phyloP scores from a whole-genome alignment of 23 tunicate genomes.

The Styela clava region DNA sequence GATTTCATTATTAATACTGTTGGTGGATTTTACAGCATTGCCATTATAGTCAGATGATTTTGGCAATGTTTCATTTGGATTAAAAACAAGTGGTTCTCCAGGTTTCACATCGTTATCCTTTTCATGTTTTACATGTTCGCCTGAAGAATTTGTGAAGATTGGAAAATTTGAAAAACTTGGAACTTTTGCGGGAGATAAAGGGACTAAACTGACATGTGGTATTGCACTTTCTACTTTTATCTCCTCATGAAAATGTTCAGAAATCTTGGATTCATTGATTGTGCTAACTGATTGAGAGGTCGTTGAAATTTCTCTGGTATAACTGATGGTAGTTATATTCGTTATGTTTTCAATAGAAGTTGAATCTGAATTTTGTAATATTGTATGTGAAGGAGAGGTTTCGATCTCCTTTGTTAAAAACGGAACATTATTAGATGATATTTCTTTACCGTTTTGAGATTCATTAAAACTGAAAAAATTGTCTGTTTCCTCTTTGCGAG shows the following conservation, averaged over 20 bases:
- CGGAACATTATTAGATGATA: background rate
- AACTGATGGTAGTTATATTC: background rate
- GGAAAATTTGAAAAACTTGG: background rate
- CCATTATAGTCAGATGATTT: background rate
- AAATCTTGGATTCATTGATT: background rate
- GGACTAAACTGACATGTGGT: background rate
- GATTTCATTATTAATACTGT: background rate
- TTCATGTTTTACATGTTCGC: background rate
- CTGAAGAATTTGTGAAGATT: background rate
- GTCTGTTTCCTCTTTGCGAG: background rate
- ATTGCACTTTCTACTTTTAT: constrained; percentile 25
- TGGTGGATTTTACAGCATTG: background rate
- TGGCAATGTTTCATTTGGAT: background rate
- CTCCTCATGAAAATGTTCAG: constrained; percentile 1
- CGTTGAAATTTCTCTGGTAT: background rate
- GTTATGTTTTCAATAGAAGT: background rate
- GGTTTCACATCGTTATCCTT: background rate
- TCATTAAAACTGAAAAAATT: too few species aligned
- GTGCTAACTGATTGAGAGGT: background rate
- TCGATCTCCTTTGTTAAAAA: background rate
- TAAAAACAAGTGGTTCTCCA: background rate
- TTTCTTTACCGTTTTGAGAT: background rate
- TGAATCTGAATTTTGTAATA: background rate
- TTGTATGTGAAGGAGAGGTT: background rate
- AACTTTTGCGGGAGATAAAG: background rate